phyloP scores from a whole-genome alignment of 2,113 vertebrate species.

The Zapornia atra region DNA sequence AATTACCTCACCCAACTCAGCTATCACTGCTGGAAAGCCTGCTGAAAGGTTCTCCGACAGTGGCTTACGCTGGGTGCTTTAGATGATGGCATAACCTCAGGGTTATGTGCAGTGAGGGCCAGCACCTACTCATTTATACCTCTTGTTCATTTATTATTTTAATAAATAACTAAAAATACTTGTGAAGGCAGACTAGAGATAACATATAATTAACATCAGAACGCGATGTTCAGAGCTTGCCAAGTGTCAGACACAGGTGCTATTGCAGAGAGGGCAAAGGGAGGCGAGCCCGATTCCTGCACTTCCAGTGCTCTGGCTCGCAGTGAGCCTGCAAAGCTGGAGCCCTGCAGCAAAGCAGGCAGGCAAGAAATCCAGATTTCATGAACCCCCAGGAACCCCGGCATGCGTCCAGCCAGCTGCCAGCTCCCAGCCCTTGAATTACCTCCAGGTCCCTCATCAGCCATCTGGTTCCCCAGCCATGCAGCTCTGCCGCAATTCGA shows the following conservation, averaged over 20 bases:
- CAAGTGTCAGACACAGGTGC: neutral
- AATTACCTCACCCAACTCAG: neutral
- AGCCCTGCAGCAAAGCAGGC: neutral
- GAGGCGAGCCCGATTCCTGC: neutral
- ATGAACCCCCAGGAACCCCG: neutral
- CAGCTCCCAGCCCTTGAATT: neutral
- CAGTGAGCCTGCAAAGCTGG: neutral
- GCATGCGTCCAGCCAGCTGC: neutral
- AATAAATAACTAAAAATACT: neutral
- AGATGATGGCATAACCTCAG: neutral
- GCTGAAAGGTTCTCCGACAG: neutral
- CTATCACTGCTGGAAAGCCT: neutral
- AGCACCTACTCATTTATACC: neutral
- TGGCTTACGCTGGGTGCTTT: neutral
- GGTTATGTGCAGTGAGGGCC: neutral
- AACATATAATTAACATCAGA: slow-evolving; percentile 6
- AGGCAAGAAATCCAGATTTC: neutral
- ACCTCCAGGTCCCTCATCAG: neutral
- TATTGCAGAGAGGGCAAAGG: neutral
- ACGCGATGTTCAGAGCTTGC: neutral
- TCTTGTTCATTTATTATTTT: neutral
- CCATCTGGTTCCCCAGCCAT: neutral
- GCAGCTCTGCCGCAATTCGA: neutral
- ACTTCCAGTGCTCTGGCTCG: neutral
- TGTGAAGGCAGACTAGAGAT: neutral